Base-by-base conservation (phyloP, 2,113 vertebrate species). In the Odocoileus virginianus region DNA sequence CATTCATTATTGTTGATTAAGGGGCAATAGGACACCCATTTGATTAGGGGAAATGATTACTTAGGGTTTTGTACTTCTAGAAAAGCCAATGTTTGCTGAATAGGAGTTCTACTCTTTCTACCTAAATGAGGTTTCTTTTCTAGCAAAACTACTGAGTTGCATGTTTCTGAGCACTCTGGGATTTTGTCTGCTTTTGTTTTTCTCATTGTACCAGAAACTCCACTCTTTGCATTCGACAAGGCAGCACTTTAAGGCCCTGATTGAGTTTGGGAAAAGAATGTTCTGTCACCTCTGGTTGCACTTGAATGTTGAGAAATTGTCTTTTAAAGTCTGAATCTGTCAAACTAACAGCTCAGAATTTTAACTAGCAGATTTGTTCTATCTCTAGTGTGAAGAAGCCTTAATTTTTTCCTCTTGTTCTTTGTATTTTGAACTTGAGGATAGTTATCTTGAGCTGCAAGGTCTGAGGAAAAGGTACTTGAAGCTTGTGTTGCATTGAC, bases 271-370 rank as follows among this genome's bases (percentile, higher is more conserved):
- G 25, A 23, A 79, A 92, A 90, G 47, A 23, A 28, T 30, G 10
- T 78, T 94, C 40, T 61, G 9, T 74, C 81, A 43, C 82, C 50
- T 92, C 71, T 94, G 74, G 23, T 17, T 92, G 74, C 14, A 33
- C 14, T 61, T 91, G 36, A 89, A 64, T 79, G 43, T 74, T 55
- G 57, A 96, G n/a, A 91, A 88, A 61, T 50, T 27, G 10, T 93
- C 47, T 95, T 93, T 93, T 67, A 91, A 89, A 61, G 27, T 96
- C 50, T 91, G 13, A 71, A 25, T 93, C 43, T 97, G 45, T 93
- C 40, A 88, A 91, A 96, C 81, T 58, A 43, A 71, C 92, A 85
- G 13, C n/a, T 97, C 78, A 92, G 93, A 93, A 92, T 89, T 82
- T 82, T 45, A 89, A 85, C 12, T 74, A 88, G 7, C 8, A 82